A percentile compares a stretch with the other conserved stretches of the same genome.
Conservation (phyloP, 2,113 vertebrate genomes). For the Silurus asotus region DNA sequence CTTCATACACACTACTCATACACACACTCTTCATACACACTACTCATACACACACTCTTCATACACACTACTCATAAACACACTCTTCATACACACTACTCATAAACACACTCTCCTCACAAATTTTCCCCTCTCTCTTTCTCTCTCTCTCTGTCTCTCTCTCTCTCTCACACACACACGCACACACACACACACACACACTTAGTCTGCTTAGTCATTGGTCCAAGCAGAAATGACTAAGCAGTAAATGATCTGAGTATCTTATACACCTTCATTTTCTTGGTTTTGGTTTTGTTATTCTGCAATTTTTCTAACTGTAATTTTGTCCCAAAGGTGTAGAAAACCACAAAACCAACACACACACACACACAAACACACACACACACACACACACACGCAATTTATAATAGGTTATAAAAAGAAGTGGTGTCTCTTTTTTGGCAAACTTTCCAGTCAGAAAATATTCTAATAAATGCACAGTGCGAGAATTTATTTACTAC, state of each 20-base stretch:
- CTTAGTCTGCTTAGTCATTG: background rate
- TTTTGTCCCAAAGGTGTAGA: background rate
- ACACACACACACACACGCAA: background rate
- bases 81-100: too few relatives aligned
- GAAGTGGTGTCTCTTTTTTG: background rate
- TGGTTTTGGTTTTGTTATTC: too few relatives aligned
- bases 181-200: slow-evolving; percentile 1
- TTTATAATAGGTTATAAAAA: slow-evolving; percentile 16
- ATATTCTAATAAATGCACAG: slow-evolving; percentile 41
- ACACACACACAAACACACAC: background rate
- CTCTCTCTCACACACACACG: background rate
- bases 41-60: too few relatives aligned
- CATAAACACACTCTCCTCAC: too few relatives aligned
- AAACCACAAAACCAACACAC: background rate
- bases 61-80: too few relatives aligned
- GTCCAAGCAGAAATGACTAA: background rate
- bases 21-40: too few relatives aligned
- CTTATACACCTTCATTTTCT: slow-evolving; percentile 11
- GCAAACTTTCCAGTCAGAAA: slow-evolving; percentile 37
- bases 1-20: too few relatives aligned
- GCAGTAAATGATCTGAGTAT: slow-evolving; percentile 16
- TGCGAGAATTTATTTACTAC: slow-evolving; percentile 47
- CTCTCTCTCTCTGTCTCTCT: too few relatives aligned
- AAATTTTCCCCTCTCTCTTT: too few relatives aligned
- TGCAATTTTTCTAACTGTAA: background rate